Evolutionary conservation across 2,797 vertebrate genomes (phyloP), one percentile per base, ranked within the genome.

Genomic region (Todus mexicanus): DNA sequence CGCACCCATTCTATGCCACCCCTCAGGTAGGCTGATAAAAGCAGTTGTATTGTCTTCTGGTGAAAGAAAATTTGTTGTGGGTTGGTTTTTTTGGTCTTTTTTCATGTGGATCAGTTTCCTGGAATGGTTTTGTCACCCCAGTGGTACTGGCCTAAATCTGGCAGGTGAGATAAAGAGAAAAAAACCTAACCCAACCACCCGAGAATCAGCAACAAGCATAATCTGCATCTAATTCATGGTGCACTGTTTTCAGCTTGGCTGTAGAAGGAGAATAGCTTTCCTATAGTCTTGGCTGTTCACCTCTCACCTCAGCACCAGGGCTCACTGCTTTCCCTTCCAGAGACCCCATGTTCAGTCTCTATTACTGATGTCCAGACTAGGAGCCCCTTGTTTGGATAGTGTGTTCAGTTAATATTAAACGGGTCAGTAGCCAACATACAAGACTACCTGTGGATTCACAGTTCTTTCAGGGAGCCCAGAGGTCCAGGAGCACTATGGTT

Each of bases 1-100:
- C 0, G 4, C n/a, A 42, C 33, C 57, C 23, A 5, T 68, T 71
- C 64, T n/a, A 40, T 0, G 2, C 29, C 68, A 35, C n/a, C 35
- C 8, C 15, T 76, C 45, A 27, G n/a, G 20, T 50, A 59, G 18
- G n/a, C 40, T 40, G 54, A 20, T 37, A 59, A 29, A 68, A 82
- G 22, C 19, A 54, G 26, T 68, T 60, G 14, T n/a, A 31, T 33
- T 74, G 22, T 60, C 37, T 51, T 17, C 57, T 71, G 77, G 48
- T 6, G 25, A 66, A 70, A 51, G 29, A 86, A n/a, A 56, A 40
- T 20, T 43, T 81, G 2, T 20, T 79, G 2, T n/a, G n/a, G n/a
- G n/a, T n/a, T n/a, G n/a, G n/a, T n/a, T n/a, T n/a, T n/a, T n/a
- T n/a, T n/a, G n/a, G n/a, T 17, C 33, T 35, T 57, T 57, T 37